Conservation (phyloP, 2,113 vertebrate species). For the Colistium nudipinnis region DNA sequence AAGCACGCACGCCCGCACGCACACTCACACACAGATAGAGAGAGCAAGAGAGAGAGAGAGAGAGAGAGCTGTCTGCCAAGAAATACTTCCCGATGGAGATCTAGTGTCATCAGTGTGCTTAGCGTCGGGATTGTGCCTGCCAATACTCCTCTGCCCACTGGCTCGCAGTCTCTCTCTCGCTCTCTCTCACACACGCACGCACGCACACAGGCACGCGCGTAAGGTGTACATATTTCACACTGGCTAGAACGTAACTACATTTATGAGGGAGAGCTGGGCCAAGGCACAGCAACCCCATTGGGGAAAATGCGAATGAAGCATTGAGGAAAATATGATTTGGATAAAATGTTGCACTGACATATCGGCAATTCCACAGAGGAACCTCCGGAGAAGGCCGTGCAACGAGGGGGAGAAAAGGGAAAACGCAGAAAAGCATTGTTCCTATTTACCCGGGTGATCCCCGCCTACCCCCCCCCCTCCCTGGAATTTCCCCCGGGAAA, state of each 20-base stretch:
- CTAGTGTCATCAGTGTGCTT: constrained; percentile 58
- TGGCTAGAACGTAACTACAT: constrained; percentile 11
- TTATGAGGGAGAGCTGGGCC: constrained; percentile 11
- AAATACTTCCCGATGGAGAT: constrained; percentile 51
- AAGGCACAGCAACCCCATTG: constrained; percentile 13
- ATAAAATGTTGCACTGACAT: constrained; percentile 24
- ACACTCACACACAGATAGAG: not conserved
- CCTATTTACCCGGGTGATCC: constrained; percentile 14
- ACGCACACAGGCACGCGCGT: constrained; percentile 14
- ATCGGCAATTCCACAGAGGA: constrained; percentile 16
- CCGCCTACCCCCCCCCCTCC: too few species aligned
- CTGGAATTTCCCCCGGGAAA: constrained; percentile 32
- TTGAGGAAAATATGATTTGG: constrained; percentile 37
- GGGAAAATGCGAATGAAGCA: constrained; percentile 26
- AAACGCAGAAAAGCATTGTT: not conserved
- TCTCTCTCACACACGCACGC: constrained; percentile 22
- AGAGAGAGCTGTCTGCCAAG: constrained; percentile 49
- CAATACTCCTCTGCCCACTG: constrained; percentile 42
- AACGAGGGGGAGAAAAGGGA: constrained; percentile 2
- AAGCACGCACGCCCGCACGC: too few species aligned
- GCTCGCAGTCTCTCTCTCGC: constrained; percentile 20
- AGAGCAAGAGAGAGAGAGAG: too few species aligned
- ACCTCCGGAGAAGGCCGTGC: constrained; percentile 5
- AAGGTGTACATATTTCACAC: constrained; percentile 4
- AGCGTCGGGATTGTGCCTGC: constrained; percentile 39